Evolutionary conservation across 2,797 vertebrate genomes (phyloP), one percentile per base, ranked within the genome.

Genomic region (Oryzias sinensis): DNA sequence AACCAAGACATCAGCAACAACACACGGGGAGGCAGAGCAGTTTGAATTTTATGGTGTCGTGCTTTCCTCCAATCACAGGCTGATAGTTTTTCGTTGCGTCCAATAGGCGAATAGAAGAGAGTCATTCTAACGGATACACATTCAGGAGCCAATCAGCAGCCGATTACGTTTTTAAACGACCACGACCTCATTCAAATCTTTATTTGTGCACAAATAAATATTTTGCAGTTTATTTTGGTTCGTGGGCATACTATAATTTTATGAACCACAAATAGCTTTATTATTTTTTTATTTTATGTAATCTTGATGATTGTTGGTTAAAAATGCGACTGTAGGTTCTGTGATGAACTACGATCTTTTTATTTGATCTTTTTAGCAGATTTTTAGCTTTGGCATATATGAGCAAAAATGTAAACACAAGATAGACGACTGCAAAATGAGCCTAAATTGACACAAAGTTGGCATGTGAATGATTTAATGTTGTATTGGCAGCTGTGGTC

Each of bases 41-140:
- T 93, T 93, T 91, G 76, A 92, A 93, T 83, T 73, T 57, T 40
- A 11, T 1, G 17, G 24, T 25, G 43, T 40, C 42, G 16, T 43
- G 13, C 1, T 1, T 3, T 8, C 50, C 72, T 59, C 92, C 91
- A 92, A 92, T 92, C 2, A 63, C 0, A 45, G 22, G 24, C n/a
- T 17, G 42, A 72, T 0, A 5, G 0, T 4, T 5, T 0, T 2
- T 0, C 13, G 0, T 7, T 1, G 25, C 1, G 37, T 14, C 91
- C 90, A 92, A 92, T 90, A 47, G 56, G 37, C 4, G 17, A 22
- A 24, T 22, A 61, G 57, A 22, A 56, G 1, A 2, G 3, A 4
- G 27, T 6, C 0, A 51, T 65, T 7, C 50, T 65, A 27, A 57
- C 1, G 52, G 56, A 80, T 56, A 75, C 74, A 77, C 33, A 44